These are phyloP conservation scores for Sinella curviseta DNA, from an alignment of 1,140 invertebrate species.

Conservation along the genomic window DNA sequence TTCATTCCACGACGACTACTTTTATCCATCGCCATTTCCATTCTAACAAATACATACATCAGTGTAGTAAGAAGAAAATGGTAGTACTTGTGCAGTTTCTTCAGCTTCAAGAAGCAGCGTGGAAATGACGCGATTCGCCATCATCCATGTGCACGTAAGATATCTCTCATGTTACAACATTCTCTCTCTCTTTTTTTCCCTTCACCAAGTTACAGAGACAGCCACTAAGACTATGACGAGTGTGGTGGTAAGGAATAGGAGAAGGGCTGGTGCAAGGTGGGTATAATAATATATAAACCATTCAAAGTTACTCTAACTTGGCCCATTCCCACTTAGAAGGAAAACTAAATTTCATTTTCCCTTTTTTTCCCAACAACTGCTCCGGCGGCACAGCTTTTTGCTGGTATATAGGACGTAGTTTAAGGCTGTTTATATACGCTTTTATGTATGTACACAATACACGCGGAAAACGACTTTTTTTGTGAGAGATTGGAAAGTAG, in stretches of 20 bases:
- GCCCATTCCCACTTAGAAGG: constrained; percentile 25
- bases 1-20: constrained; percentile 13
- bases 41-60: constrained; percentile 15
- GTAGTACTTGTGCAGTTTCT: constrained; percentile 3
- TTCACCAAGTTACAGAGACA: neutral
- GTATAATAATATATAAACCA: constrained; percentile 24
- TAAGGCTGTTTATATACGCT: neutral
- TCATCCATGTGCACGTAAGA: constrained; percentile 25
- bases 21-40: neutral
- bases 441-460: neutral
- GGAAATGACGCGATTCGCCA: constrained; percentile 23
- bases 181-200: neutral
- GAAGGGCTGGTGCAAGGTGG: neutral
- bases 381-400: neutral
- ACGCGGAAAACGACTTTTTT: neutral
- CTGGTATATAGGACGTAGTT: neutral
- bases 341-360: constrained; percentile 27
- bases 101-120: constrained; percentile 12
- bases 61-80: neutral
- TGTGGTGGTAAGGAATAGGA: neutral
- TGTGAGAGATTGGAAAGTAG: constrained; percentile 23
- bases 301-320: constrained; percentile 25
- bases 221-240: neutral
- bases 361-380: neutral
- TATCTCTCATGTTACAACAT: constrained; percentile 14